Percentiles rank a stretch among this genome's conserved stretches.
Conservation (phyloP, 2,888 invertebrate species). For the Agrotis ipsilon region DNA sequence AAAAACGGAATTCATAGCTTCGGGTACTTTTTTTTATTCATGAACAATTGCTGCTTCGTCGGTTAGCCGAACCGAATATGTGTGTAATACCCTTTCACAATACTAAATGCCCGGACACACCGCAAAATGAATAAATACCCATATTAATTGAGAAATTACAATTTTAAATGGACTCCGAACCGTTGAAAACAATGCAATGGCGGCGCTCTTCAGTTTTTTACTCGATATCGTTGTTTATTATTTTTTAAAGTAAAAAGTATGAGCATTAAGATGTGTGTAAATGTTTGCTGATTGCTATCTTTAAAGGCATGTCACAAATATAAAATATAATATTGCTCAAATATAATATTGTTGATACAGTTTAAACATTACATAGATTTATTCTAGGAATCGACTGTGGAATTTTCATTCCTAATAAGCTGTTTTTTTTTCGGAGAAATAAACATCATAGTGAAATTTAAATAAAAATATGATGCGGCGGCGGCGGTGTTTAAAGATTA, state of each 20-base stretch:
- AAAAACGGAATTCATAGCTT: too few relatives aligned
- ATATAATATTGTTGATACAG: too few relatives aligned
- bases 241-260: slow-evolving; percentile 12
- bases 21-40: too few relatives aligned
- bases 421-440: too few relatives aligned
- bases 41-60: background rate
- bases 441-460: too few relatives aligned
- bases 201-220: slow-evolving; percentile 17
- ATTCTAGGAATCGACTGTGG: too few relatives aligned
- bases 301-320: background rate
- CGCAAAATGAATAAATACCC: slow-evolving; percentile 54
- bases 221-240: slow-evolving; percentile 21
- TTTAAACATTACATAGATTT: too few relatives aligned
- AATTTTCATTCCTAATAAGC: too few relatives aligned
- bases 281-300: slow-evolving; percentile 12
- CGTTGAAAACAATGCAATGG: slow-evolving; percentile 31
- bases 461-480: too few relatives aligned
- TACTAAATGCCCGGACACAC: slow-evolving; percentile 7
- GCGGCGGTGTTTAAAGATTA: too few relatives aligned
- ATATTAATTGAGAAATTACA: slow-evolving; percentile 57
- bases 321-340: too few relatives aligned
- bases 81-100: background rate
- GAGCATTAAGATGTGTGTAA: background rate
- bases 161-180: slow-evolving; percentile 50
- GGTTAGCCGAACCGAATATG: background rate